Evolutionary conservation across 2,113 vertebrate genomes (phyloP).

Genomic region (Phainopepla nitens): DNA sequence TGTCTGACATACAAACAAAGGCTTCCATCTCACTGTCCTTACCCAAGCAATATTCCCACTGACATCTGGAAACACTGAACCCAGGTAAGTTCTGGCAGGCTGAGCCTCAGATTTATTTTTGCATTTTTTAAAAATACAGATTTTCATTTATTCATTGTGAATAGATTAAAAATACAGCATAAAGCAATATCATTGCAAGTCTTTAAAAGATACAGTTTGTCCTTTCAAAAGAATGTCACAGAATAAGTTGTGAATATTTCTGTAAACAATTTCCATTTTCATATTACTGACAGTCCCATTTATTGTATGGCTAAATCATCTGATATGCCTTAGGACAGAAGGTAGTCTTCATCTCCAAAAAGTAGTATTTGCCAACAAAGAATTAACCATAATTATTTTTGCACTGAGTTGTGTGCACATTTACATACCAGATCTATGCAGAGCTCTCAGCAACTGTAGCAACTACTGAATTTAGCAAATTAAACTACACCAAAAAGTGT

Average conservation of each 20-base stretch:
- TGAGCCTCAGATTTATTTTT: background rate
- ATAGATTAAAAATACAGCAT: constrained; percentile 50
- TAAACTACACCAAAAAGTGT: background rate
- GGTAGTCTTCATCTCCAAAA: background rate
- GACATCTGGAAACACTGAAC: background rate
- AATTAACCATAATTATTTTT: background rate
- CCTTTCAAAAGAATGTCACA: background rate
- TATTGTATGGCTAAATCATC: background rate
- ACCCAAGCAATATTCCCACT: background rate
- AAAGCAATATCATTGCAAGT: background rate
- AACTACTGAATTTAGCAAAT: background rate
- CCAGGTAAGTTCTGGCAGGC: background rate
- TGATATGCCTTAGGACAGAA: background rate
- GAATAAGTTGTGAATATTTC: background rate
- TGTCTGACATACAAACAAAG: background rate
- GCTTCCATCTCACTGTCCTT: background rate
- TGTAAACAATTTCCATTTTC: constrained; percentile 31
- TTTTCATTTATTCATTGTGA: constrained; percentile 58
- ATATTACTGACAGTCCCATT: background rate
- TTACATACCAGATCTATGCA: background rate
- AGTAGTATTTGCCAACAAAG: background rate
- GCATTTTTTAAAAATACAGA: background rate
- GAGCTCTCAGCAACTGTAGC: background rate
- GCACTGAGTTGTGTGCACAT: background rate
- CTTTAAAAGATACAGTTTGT: background rate